Base-by-base conservation (phyloP, 2,113 vertebrate species). In the Colistium nudipinnis region DNA sequence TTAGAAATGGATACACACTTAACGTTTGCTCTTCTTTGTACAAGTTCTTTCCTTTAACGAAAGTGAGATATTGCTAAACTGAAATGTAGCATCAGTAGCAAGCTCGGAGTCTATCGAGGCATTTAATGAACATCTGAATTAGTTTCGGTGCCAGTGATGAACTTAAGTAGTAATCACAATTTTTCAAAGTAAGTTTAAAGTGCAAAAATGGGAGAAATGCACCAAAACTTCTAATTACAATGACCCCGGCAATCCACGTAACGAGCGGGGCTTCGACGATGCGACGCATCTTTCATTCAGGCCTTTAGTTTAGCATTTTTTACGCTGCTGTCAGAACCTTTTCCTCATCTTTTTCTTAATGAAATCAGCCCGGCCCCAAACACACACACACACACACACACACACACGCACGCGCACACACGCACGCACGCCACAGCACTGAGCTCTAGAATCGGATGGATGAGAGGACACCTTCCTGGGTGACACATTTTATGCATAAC, bases 401-500 rank as follows among this genome's bases (percentile, higher is more conserved):
- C n/a, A n/a, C n/a, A n/a, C n/a, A n/a, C n/a, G n/a, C n/a, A n/a
- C n/a, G n/a, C n/a, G n/a, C n/a, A n/a, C n/a, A 91, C 31, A 33
- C 9, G 31, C 9, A 33, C 9, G 31, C 9, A 85, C 91, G 88
- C 93, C 92, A 87, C 92, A 38, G 76, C 80, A 90, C 93, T 92
- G 74, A 93, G 94, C 93, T 94, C 92, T 92, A 83, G 90, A 93
- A 93, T 94, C 94, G 94, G 94, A 95, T 90, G 90, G 94, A 95
- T 95, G 94, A 95, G 85, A 95, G 94, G 93, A 94, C 93, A 93
- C 93, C 95, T 87, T 95, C 93, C 94, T 94, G 92, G 91, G 92
- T 95, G 95, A 96, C 96, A 96, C 94, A 95, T 95, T 96, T 95
- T 97, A 95, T 93, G 91, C 94, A 93, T 94, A 94, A 95, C 95